Conservation (phyloP, 2,797 vertebrate genomes). For the Thamnophis elegans region DNA sequence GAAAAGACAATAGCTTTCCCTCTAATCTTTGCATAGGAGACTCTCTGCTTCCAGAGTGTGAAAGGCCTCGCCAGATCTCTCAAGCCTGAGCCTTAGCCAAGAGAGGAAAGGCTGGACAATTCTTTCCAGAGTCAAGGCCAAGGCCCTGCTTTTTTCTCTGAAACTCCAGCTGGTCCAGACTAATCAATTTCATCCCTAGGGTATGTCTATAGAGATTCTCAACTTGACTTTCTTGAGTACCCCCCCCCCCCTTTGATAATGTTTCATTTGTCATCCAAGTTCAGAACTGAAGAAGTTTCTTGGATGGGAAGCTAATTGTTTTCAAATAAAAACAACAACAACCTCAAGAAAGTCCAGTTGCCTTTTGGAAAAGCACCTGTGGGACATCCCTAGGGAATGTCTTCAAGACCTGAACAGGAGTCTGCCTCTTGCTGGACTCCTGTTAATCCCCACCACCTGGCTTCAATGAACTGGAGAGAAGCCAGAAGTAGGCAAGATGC, state of each 20-base stretch:
- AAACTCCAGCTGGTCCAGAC: neutral
- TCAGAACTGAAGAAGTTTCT: neutral
- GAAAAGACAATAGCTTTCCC: neutral
- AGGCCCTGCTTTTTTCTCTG: neutral
- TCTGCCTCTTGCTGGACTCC: neutral
- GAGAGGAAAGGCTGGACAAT: neutral
- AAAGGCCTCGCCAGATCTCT: neutral
- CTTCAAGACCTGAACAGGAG: neutral
- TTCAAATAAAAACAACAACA: neutral
- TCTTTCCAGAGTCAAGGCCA: neutral
- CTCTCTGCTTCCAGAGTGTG: neutral
- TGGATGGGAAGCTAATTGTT: neutral
- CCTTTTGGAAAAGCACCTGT: neutral
- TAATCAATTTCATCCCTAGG: constrained; percentile 14
- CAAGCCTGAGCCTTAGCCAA: neutral
- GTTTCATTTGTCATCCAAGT: neutral
- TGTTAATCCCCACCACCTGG: constrained; percentile 13
- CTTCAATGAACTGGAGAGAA: constrained; percentile 15
- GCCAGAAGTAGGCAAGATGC: neutral
- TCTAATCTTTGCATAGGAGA: neutral
- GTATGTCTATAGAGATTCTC: neutral
- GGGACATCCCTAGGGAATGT: neutral
- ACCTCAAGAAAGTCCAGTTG: neutral
- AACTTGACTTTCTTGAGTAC: neutral
- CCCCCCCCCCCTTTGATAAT: neutral